Base-by-base conservation (phyloP, 2,113 vertebrate genomes). In the Labeo catla region DNA sequence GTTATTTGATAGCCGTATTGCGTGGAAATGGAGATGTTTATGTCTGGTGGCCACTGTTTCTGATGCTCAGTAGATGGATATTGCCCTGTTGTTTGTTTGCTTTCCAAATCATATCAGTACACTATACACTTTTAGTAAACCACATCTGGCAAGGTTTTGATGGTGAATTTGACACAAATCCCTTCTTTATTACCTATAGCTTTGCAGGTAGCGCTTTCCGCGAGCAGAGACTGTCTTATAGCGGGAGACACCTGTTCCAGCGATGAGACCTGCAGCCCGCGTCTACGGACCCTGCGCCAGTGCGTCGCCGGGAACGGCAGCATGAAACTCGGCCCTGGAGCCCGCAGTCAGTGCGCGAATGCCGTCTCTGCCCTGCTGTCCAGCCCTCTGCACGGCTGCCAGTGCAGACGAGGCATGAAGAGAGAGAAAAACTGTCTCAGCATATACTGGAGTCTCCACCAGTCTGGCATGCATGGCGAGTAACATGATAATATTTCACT, bases 361-460 rank as follows among this genome's bases (percentile, higher is more conserved):
- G 97, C 97, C 0, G 95, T 98, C 83, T 95, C 92, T 0, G 97
- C 97, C 0, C 94, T 98, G 10, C 94, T 97, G 57, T 96, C 97
- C 89, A 98, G 96, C 89, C 96, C 96, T 6, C 92, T 98, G 4
- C 95, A 96, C 0, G 96, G 97, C 88, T 98, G 97, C 93, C 97
- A 97, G 86, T 98, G 97, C 88, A 96, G 96, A 85, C 86, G 97
- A 0, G 97, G 97, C 86, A 98, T 98, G 97, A 98, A 97, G 84
- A 97, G 94, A 88, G 97, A 98, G 90, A 98, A 98, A 90, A 97
- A 97, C 92, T 98, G 97, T 85, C 89, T 98, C 12, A 97, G 97
- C 0, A 97, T 98, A 93, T 98, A 98, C 93, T 98, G 97, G 97
- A 98, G 96, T 92, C 95, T 98, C 81, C 96, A 97, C 87, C 96